Percentiles rank a stretch among this genome's conserved stretches.
phyloP scores from a whole-genome alignment of 2,888 invertebrate species.

The Escarpia spicata region DNA sequence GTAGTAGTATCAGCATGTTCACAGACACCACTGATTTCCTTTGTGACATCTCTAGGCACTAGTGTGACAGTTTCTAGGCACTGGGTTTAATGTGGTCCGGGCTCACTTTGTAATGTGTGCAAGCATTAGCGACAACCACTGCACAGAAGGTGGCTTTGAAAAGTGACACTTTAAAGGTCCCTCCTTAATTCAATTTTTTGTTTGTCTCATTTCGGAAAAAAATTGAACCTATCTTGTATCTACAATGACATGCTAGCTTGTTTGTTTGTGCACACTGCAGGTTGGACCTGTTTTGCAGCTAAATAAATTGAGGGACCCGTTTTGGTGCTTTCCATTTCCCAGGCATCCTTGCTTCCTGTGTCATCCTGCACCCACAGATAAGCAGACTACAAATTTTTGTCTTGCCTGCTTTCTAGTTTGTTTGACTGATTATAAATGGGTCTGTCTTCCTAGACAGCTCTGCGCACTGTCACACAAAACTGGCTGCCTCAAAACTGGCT shows the following conservation, averaged over 20 bases:
- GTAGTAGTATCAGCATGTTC: constrained; percentile 2
- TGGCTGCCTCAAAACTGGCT: too few species aligned
- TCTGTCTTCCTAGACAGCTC: not conserved
- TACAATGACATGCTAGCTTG: too few species aligned
- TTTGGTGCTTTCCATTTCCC: too few species aligned
- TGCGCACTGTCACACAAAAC: not conserved
- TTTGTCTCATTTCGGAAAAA: too few species aligned
- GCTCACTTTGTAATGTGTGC: not conserved
- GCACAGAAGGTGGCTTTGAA: not conserved
- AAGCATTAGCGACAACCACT: not conserved
- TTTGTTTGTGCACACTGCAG: too few species aligned
- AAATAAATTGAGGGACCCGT: too few species aligned
- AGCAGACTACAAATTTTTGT: not conserved
- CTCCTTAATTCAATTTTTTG: too few species aligned
- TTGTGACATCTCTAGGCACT: constrained; percentile 10
- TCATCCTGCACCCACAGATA: not conserved
- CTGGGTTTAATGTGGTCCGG: not conserved
- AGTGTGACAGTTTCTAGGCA: not conserved
- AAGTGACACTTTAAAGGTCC: not conserved
- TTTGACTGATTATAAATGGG: not conserved
- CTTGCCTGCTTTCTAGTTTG: not conserved
- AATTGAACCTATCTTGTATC: too few species aligned
- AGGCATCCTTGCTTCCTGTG: not conserved
- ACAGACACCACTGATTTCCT: not conserved
- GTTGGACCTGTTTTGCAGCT: too few species aligned